Conservation (phyloP, 2,113 vertebrate genomes). For the Sphaerodactylus townsendi region DNA sequence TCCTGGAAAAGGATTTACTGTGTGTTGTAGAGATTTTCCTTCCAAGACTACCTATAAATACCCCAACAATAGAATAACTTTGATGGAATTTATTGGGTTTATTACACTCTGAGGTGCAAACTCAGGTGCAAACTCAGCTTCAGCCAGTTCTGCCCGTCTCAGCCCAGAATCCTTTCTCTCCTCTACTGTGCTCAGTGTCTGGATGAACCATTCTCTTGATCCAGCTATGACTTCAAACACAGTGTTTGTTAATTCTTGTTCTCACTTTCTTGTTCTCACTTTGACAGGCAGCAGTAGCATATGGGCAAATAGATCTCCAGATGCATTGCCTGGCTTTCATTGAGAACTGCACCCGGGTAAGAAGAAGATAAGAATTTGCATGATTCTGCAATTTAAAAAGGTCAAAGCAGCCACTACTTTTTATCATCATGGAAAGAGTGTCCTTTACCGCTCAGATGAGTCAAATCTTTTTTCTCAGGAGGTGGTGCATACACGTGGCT, state of each 20-base stretch:
- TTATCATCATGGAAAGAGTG: background rate
- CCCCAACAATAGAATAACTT: too few species aligned
- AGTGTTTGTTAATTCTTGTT: background rate
- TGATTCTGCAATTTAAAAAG: background rate
- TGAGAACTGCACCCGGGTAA: slow-evolving; percentile 70
- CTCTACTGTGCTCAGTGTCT: background rate
- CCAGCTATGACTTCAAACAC: background rate
- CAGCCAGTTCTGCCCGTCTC: background rate
- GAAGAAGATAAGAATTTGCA: background rate
- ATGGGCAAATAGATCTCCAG: slow-evolving; percentile 71
- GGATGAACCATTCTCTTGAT: background rate
- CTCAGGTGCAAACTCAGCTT: background rate
- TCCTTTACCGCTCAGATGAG: background rate
- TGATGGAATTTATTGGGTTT: background rate
- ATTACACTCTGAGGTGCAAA: background rate
- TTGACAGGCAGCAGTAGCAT: slow-evolving; percentile 78
- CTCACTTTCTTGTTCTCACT: too few species aligned
- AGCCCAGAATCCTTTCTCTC: background rate
- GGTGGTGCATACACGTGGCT: slow-evolving; percentile 73
- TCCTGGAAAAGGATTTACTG: background rate
- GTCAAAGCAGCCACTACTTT: background rate
- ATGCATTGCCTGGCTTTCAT: slow-evolving; percentile 77
- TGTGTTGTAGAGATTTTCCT: background rate
- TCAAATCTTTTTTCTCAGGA: slow-evolving; percentile 58
- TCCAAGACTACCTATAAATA: background rate